A percentile compares a stretch with the other conserved stretches of the same genome.
Evolutionary conservation across 2,113 vertebrate species (phyloP).

Genomic region (Numenius arquata): DNA sequence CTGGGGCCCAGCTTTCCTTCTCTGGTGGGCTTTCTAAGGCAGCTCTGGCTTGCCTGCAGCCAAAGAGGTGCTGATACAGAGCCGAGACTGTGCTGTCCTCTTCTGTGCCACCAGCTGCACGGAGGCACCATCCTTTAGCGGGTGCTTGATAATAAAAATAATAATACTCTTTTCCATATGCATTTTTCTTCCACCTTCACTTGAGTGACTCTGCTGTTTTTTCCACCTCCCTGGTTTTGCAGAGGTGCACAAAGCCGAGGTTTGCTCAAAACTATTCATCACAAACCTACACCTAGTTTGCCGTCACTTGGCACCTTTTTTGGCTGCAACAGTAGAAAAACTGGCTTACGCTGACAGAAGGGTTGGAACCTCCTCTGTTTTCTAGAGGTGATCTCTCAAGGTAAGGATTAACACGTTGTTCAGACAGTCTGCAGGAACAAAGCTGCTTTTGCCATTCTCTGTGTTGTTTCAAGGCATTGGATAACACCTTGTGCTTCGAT

Average conservation of each 20-base stretch:
- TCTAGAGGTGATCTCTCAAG: conserved; percentile 33
- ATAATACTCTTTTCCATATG: background rate
- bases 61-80: background rate
- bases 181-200: background rate
- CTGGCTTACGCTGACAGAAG: background rate
- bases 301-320: conserved; percentile 24
- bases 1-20: background rate
- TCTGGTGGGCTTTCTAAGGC: background rate
- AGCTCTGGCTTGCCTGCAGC: background rate
- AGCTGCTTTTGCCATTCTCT: background rate
- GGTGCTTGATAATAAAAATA: background rate
- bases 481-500: background rate
- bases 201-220: background rate
- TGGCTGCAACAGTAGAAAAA: conserved; percentile 57
- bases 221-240: background rate
- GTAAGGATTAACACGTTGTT: conserved; percentile 19
- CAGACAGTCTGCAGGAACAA: background rate
- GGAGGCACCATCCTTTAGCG: background rate
- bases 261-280: conserved; percentile 19
- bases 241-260: background rate
- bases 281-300: conserved; percentile 8
- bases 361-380: conserved; percentile 18
- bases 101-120: background rate
- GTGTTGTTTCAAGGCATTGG: background rate
- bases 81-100: background rate